A percentile compares a stretch with the other conserved stretches of the same genome.
phyloP scores from a whole-genome alignment of 2,113 vertebrate species.

The Phyllopteryx taeniolatus region DNA sequence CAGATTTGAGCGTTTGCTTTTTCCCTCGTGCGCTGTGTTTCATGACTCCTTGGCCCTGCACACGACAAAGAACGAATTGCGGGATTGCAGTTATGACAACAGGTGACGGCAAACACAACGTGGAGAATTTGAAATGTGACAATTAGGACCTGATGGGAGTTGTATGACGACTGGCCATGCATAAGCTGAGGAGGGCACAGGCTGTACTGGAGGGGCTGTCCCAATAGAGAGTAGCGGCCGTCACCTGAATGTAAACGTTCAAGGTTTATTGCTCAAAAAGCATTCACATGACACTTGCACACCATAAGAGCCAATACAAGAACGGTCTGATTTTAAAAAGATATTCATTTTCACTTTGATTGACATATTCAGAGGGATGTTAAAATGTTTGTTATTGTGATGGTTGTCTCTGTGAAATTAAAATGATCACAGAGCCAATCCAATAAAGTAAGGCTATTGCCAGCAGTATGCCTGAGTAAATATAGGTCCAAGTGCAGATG shows the following conservation, averaged over 20 bases:
- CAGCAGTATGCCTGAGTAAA: constrained; percentile 7
- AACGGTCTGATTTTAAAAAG: neutral
- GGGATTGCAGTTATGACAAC: constrained; percentile 10
- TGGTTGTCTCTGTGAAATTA: neutral
- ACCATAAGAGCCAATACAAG: neutral
- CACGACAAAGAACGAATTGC: constrained; percentile 14
- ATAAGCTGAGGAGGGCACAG: constrained; percentile 89
- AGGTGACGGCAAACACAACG: constrained; percentile 20
- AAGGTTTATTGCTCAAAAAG: neutral
- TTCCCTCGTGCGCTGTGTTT: constrained; percentile 91
- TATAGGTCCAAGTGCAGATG: constrained; percentile 26
- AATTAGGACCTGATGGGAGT: constrained; percentile 83
- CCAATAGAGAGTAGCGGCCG: constrained; percentile 89
- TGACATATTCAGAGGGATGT: neutral
- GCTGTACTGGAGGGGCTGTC: constrained; percentile 95
- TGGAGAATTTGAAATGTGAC: neutral
- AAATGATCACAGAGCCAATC: neutral
- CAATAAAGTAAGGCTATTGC: neutral
- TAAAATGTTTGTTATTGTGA: neutral
- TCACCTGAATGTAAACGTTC: constrained; percentile 74
- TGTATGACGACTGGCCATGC: constrained; percentile 89
- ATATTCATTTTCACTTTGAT: neutral
- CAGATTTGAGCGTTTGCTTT: constrained; percentile 91
- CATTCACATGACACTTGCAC: neutral
- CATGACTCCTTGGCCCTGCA: constrained; percentile 83